Conservation (phyloP, 2,888 invertebrate species). For the Dexiosoma caninum region DNA sequence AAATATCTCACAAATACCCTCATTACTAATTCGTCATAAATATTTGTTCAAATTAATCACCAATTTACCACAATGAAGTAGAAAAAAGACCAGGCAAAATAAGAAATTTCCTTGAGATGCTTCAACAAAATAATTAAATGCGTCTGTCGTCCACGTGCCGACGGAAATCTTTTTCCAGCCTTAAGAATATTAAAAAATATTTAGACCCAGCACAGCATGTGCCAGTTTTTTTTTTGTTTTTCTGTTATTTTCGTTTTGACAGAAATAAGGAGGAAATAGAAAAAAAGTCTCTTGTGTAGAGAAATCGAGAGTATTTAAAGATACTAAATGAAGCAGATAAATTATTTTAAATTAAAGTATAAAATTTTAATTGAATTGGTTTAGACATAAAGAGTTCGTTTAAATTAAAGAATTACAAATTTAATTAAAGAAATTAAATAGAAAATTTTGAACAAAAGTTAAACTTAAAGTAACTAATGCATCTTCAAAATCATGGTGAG, state of each 20-base stretch:
- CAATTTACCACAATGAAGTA: background rate
- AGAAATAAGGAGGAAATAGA: background rate
- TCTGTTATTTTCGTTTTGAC: background rate
- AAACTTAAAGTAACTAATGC: too few species aligned
- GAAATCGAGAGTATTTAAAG: too few species aligned
- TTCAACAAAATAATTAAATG: conserved; percentile 29
- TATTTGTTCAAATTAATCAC: background rate
- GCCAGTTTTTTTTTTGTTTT: background rate
- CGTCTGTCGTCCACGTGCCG: background rate
- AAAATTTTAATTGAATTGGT: background rate
- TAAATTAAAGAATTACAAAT: background rate
- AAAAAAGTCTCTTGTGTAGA: too few species aligned
- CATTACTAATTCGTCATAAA: background rate
- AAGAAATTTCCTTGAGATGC: background rate
- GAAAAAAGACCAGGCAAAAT: background rate
- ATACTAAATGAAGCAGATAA: background rate
- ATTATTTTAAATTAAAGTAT: background rate
- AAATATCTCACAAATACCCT: background rate
- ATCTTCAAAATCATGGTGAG: too few species aligned
- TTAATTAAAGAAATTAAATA: too few species aligned
- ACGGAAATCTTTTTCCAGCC: background rate
- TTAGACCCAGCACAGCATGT: conserved; percentile 6
- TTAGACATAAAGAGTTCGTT: background rate
- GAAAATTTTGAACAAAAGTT: too few species aligned
- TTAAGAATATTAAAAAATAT: conserved; percentile 16